Evolutionary conservation across 2,113 vertebrate species (phyloP).

Genomic region (Hippopotamus amphibius): DNA sequence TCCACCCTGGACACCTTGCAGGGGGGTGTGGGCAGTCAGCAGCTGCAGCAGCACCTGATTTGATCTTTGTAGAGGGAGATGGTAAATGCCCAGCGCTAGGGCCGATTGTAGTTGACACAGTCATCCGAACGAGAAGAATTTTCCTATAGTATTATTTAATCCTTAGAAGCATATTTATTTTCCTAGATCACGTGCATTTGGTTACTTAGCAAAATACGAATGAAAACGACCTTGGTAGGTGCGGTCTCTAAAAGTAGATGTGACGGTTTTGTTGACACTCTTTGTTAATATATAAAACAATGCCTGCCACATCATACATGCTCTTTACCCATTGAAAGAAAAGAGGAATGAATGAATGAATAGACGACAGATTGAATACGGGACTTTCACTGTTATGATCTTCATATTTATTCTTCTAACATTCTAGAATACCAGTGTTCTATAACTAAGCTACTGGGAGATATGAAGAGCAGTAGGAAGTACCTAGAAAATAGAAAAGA

Average conservation of each 20-base stretch:
- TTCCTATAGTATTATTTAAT: neutral
- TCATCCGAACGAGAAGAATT: neutral
- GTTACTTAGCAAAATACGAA: neutral
- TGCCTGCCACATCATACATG: neutral
- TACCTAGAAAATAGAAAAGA: conserved; percentile 54
- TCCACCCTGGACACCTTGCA: too few relatives aligned
- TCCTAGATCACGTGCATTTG: neutral
- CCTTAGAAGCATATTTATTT: neutral
- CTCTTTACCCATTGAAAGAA: neutral
- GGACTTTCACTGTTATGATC: neutral
- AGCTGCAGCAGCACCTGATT: too few relatives aligned
- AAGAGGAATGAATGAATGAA: neutral
- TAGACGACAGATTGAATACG: neutral
- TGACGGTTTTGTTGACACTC: neutral
- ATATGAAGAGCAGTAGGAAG: neutral
- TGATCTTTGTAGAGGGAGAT: too few relatives aligned
- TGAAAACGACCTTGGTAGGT: neutral
- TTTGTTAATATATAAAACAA: neutral
- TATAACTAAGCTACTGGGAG: neutral
- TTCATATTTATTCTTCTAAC: neutral
- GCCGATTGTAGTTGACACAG: too few relatives aligned
- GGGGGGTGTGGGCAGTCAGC: too few relatives aligned
- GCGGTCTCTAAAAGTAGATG: neutral
- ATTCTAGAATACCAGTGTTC: neutral
- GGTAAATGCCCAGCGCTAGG: too few relatives aligned